phyloP scores from a whole-genome alignment of 2,888 invertebrate species.

The Alviniconcha strummeri region DNA sequence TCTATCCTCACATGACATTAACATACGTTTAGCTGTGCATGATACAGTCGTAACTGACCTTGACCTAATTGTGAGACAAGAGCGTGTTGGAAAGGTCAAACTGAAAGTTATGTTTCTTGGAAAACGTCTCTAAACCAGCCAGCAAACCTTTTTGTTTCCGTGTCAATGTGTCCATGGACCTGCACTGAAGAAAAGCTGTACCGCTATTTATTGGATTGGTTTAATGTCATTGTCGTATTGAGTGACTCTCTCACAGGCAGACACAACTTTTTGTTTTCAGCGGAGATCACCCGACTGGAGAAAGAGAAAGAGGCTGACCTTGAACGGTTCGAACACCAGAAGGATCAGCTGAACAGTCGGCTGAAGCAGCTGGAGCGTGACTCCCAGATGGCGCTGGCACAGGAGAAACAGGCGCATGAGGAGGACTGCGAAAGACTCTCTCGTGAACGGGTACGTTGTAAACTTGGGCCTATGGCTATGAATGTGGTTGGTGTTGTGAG shows the following conservation, averaged over 20 bases:
- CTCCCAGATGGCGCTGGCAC: slow-evolving; percentile 71
- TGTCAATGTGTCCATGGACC: neutral
- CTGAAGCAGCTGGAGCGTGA: slow-evolving; percentile 82
- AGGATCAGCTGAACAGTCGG: slow-evolving; percentile 84
- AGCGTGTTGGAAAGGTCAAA: too few relatives aligned
- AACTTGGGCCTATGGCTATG: neutral
- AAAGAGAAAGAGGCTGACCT: slow-evolving; percentile 71
- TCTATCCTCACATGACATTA: too few relatives aligned
- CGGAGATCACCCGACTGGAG: slow-evolving; percentile 70
- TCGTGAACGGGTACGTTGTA: slow-evolving; percentile 69
- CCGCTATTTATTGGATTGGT: too few relatives aligned
- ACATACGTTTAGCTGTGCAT: too few relatives aligned
- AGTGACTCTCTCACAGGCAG: too few relatives aligned
- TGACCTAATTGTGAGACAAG: too few relatives aligned
- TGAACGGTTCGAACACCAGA: slow-evolving; percentile 69
- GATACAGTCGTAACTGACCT: too few relatives aligned
- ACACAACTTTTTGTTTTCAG: slow-evolving; percentile 50
- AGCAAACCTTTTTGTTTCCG: neutral
- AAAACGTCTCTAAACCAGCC: neutral
- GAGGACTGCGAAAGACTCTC: slow-evolving; percentile 73
- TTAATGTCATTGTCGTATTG: too few relatives aligned
- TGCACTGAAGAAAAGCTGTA: too few relatives aligned
- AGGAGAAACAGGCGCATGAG: slow-evolving; percentile 73
- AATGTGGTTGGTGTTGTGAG: too few relatives aligned
- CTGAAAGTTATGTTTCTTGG: too few relatives aligned